A percentile compares a stretch with the other conserved stretches of the same genome.
Evolutionary conservation across 2,797 vertebrate genomes (phyloP).

Genomic region (Botia almorhae): DNA sequence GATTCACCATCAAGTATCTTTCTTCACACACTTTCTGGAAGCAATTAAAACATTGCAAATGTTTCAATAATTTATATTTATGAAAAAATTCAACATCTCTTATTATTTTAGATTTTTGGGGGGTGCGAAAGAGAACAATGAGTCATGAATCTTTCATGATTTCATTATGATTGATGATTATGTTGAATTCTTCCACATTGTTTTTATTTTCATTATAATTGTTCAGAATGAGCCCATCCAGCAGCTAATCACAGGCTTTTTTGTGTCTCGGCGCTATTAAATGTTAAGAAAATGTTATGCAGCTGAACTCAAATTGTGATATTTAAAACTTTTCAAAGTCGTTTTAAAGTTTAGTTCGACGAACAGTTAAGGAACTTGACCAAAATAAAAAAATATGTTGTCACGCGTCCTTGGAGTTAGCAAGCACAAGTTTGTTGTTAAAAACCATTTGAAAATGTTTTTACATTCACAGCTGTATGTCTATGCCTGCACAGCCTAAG

Average conservation of each 20-base stretch:
- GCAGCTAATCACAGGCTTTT: slow-evolving; percentile 11
- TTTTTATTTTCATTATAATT: background rate
- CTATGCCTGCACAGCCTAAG: background rate
- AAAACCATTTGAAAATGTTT: background rate
- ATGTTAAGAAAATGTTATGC: background rate
- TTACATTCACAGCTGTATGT: background rate
- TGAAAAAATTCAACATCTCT: background rate
- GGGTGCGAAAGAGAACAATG: background rate
- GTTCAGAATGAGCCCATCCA: background rate
- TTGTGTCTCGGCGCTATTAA: too few species aligned
- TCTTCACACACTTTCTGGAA: background rate
- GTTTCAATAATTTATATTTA: background rate
- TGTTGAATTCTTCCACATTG: background rate
- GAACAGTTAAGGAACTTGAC: background rate
- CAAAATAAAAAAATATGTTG: background rate
- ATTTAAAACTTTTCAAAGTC: background rate
- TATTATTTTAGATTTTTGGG: too few species aligned
- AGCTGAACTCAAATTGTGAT: background rate
- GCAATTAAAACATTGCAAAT: background rate
- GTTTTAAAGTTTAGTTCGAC: background rate
- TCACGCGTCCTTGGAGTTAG: background rate
- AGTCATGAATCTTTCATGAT: background rate
- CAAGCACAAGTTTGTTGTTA: background rate
- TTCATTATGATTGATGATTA: background rate
- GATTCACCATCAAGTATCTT: background rate